Base-by-base conservation (phyloP, 2,888 invertebrate genomes). In the Cinara cedri region DNA sequence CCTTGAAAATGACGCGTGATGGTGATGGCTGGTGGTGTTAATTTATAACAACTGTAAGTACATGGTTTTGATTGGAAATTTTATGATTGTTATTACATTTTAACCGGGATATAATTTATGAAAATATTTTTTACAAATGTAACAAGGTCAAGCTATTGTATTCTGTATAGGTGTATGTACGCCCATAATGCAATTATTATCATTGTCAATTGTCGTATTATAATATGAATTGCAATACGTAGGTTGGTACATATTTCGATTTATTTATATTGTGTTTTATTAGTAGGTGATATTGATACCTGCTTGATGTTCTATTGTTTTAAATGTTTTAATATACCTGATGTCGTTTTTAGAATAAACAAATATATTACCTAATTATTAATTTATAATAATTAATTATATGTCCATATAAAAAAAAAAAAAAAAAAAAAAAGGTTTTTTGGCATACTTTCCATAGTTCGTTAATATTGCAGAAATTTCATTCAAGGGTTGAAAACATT, bases 1-100 rank as follows among this genome's bases (percentile, higher is more conserved):
- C 72, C 72, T 74, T 74, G 72, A 21, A 51, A 51, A 72, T 34
- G 10, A 65, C 14, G 1, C 0, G 19, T 14, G 16, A n/a, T 44
- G 4, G 19, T 1, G n/a, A 2, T 42, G 3, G 16, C 16, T 19
- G 16, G 42, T 42, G 26, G 49, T 19, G 11, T 13, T 4, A n/a
- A 57, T 26, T 2, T 16, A 34, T n/a, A 62, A 62, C 19, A 49
- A 60, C 19, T 62, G 46, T n/a, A 34, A 6, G 14, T 6, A 21
- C 16, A 13, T 60, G 49, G 14, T 74, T 16, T 63, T 62, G 26
- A 62, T 63, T 26, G 34, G 4, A 42, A 72, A 62, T 51, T 51
- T 1, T 34, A 16, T 34, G 9, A 34, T 49, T 19, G 49, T 49
- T 62, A 34, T 51, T 21, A 16, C 34, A 13, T 62, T 72, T 62